phyloP scores from a whole-genome alignment of 2,113 vertebrate species.

The Trochalopteron elliotii region DNA sequence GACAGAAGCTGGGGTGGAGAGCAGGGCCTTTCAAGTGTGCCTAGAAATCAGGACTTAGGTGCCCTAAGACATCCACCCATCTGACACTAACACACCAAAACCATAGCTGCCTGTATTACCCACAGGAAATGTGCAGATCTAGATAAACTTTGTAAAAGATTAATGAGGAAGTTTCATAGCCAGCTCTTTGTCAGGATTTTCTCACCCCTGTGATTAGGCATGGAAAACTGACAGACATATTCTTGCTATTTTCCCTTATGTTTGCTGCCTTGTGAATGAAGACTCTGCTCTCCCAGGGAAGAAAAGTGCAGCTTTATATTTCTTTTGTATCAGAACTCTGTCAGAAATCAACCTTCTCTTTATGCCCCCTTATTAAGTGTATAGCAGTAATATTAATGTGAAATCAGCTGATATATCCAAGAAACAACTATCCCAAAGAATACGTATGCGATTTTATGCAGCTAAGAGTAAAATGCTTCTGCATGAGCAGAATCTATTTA shows the following conservation, averaged over 20 bases:
- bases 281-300: neutral
- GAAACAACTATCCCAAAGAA: neutral
- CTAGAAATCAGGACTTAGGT: neutral
- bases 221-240: neutral
- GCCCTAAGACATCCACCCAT: neutral
- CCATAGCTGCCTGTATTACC: neutral
- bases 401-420: neutral
- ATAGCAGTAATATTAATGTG: neutral
- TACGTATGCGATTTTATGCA: neutral
- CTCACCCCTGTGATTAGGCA: neutral
- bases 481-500: neutral
- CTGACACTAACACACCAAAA: neutral
- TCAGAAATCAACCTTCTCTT: neutral
- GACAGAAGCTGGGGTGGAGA: neutral
- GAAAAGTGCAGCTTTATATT: neutral
- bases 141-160: neutral
- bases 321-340: neutral
- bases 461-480: neutral
- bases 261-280: neutral
- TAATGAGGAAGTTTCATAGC: neutral
- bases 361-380: neutral
- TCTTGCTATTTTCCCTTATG: neutral
- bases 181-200: neutral
- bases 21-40: neutral
- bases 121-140: neutral